Conservation (phyloP, 2,113 vertebrate species). For the Oceanites oceanicus region DNA sequence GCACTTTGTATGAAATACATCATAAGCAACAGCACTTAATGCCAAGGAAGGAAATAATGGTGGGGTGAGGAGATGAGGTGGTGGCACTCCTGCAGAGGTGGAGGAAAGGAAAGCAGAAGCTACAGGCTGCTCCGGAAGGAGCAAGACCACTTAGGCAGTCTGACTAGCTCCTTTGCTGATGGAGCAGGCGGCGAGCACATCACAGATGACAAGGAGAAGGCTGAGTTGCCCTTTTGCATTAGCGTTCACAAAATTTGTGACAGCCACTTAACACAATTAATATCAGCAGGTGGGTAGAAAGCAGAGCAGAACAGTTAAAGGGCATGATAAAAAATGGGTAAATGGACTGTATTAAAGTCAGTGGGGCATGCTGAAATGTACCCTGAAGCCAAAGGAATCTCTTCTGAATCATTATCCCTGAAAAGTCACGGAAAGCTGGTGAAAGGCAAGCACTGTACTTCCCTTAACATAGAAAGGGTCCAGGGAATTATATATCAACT, state of each 20-base stretch:
- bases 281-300: neutral
- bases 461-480: neutral
- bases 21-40: accelerated
- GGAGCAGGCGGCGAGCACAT: neutral
- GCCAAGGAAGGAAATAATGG: too few relatives aligned
- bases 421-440: neutral
- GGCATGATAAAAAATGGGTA: neutral
- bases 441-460: neutral
- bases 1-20: neutral
- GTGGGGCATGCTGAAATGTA: neutral
- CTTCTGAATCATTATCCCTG: neutral
- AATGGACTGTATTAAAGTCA: neutral
- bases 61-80: neutral
- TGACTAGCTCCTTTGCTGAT: neutral
- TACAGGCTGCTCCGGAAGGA: neutral
- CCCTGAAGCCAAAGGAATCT: neutral
- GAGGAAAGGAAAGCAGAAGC: neutral
- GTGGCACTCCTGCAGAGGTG: too few relatives aligned
- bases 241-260: neutral
- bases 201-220: neutral
- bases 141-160: neutral
- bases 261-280: neutral
- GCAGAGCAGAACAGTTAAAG: neutral
- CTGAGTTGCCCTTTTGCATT: neutral
- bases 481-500: neutral